Conservation (phyloP, 2,113 vertebrate species). For the Vulpes lagopus region DNA sequence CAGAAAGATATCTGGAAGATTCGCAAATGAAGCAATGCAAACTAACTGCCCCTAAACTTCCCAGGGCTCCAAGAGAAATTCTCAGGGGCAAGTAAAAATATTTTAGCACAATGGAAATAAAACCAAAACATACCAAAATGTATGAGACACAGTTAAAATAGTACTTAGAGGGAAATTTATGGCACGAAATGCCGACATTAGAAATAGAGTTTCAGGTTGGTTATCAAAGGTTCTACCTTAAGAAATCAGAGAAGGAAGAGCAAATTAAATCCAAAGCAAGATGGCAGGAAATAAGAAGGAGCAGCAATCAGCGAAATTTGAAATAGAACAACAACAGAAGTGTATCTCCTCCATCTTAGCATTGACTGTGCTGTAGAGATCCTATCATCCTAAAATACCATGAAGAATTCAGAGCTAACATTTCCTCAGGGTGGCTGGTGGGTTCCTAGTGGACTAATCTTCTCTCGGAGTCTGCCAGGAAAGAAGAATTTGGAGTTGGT, state of each 20-base stretch:
- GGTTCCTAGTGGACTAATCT: background rate
- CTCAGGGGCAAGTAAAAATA: slow-evolving; percentile 14
- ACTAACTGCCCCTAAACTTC: background rate
- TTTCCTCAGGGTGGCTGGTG: background rate
- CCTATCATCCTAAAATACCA: background rate
- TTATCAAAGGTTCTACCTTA: background rate
- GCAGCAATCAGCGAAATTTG: slow-evolving; percentile 48
- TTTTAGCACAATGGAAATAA: background rate
- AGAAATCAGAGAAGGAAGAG: slow-evolving; percentile 20
- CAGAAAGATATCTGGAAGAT: slow-evolving; percentile 22
- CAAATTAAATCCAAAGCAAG: slow-evolving; percentile 21
- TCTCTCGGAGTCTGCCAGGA: background rate
- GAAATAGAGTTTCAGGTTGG: background rate
- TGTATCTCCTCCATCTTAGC: background rate
- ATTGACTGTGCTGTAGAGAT: background rate
- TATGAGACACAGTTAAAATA: background rate
- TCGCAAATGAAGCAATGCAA: slow-evolving; percentile 1
- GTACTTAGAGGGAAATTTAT: background rate
- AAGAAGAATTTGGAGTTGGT: background rate
- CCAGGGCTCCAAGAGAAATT: background rate
- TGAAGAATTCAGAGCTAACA: background rate
- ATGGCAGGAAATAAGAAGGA: background rate
- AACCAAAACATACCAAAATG: background rate
- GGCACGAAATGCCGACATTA: background rate
- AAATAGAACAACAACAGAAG: background rate